Evolutionary conservation across 2,113 vertebrate genomes (phyloP), one percentile per base, ranked within the genome.

Genomic region (Colistium nudipinnis): DNA sequence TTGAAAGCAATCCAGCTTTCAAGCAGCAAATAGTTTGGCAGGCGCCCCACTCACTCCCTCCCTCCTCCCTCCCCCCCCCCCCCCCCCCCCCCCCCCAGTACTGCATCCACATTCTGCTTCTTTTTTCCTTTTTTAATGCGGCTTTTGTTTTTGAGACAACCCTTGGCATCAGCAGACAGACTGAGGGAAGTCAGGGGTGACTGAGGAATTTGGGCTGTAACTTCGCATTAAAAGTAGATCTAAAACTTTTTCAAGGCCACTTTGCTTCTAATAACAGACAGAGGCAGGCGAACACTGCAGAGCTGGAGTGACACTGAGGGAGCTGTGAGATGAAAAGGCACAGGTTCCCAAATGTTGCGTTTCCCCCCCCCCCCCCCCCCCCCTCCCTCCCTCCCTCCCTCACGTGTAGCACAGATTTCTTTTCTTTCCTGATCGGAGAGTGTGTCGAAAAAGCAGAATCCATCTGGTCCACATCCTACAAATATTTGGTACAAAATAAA

Each of bases 91-190:
- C 27, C 17, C 51, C 28, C 27, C 41, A 57, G 54, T 25, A 39
- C 67, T 72, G 41, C 19, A 76, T 80, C 38, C 61, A 77, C 62
- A 66, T 54, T 64, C 14, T 57, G 44, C 54, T 56, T 52, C 55
- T 60, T 70, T 39, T 25, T 57, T 38, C 54, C 53, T 52, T 60
- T 60, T 70, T 39, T 25, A 17, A 22, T n/a, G 8, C 20, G 38
- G 62, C 66, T 71, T 62, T 59, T 74, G 60, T 69, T 83, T 76
- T 72, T 41, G 39, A 80, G 44, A 60, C 31, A 65, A 67, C 55
- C 38, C 44, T 62, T 68, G 39, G 47, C 62, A 64, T 63, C 7
- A 28, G 51, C 43, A 25, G 64, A 24, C 24, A 35, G 30, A 54
- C 30, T 4, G 19, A 33, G 39, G n/a, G 25, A 41, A 16, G 31